phyloP scores from a whole-genome alignment of 2,113 vertebrate genomes.

The Willisornis vidua region DNA sequence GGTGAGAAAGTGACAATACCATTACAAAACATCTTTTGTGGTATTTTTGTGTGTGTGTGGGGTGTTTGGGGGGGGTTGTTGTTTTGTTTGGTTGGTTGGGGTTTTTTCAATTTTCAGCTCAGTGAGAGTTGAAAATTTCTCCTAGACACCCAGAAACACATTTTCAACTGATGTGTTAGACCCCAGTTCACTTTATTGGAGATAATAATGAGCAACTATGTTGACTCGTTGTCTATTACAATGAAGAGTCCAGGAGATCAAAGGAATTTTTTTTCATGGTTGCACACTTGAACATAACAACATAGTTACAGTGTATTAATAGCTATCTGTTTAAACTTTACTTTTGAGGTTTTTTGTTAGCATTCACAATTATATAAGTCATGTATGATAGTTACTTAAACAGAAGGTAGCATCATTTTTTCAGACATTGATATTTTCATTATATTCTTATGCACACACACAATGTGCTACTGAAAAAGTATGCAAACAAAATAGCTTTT shows the following conservation, averaged over 20 bases:
- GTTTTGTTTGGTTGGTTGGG: too few relatives aligned
- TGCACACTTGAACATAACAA: not conserved
- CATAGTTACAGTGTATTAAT: not conserved
- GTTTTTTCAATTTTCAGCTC: not conserved
- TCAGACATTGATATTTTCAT: not conserved
- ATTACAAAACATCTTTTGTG: not conserved
- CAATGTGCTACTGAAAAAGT: not conserved
- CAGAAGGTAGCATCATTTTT: not conserved
- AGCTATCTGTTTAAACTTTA: not conserved
- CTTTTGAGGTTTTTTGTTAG: not conserved
- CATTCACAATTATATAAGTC: not conserved
- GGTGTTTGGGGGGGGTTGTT: too few relatives aligned
- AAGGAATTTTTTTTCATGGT: not conserved
- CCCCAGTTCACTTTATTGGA: not conserved
- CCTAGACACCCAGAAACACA: not conserved
- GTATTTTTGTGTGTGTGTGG: too few relatives aligned
- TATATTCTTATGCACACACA: not conserved
- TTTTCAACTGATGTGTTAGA: not conserved
- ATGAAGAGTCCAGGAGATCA: not conserved
- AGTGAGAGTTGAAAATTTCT: not conserved
- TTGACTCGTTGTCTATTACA: not conserved
- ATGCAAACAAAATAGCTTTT: not conserved
- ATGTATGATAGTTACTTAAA: not conserved
- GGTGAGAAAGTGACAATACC: not conserved
- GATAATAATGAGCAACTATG: not conserved